Percentiles rank a stretch among this genome's conserved stretches.
Evolutionary conservation across 2,888 invertebrate genomes (phyloP).

Genomic region (Spodoptera picta): DNA sequence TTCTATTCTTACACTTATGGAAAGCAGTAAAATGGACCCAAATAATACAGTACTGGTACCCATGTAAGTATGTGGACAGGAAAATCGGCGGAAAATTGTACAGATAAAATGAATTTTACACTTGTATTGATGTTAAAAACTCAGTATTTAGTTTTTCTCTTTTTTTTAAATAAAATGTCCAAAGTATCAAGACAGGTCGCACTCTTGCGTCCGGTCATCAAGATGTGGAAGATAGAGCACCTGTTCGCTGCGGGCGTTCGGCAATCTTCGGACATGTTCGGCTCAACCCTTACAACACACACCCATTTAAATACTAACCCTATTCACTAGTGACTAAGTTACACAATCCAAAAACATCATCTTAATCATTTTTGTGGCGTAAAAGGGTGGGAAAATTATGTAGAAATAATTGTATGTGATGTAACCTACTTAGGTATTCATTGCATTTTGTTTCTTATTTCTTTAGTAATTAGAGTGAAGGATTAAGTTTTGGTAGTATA

Average conservation of each 20-base stretch:
- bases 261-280: constrained; percentile 65
- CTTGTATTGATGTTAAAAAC: no score
- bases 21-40: no score
- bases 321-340: constrained; percentile 8
- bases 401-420: constrained; percentile 40
- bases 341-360: constrained; percentile 8
- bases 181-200: constrained; percentile 68
- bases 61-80: no score
- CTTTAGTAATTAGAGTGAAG: neutral
- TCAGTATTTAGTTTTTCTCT: no score
- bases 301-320: constrained; percentile 11
- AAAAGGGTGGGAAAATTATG: constrained; percentile 55
- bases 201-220: constrained; percentile 76
- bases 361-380: constrained; percentile 23
- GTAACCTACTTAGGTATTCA: constrained; percentile 23
- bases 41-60: no score
- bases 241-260: constrained; percentile 79
- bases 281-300: constrained; percentile 53
- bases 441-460: constrained; percentile 11
- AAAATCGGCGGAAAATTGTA: no score
- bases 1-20: no score
- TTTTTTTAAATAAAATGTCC: no score
- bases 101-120: no score
- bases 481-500: no score
- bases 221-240: constrained; percentile 77